A percentile compares a stretch with the other conserved stretches of the same genome.
Evolutionary conservation across 2,113 vertebrate species (phyloP).

Genomic region (Pteropus alecto): DNA sequence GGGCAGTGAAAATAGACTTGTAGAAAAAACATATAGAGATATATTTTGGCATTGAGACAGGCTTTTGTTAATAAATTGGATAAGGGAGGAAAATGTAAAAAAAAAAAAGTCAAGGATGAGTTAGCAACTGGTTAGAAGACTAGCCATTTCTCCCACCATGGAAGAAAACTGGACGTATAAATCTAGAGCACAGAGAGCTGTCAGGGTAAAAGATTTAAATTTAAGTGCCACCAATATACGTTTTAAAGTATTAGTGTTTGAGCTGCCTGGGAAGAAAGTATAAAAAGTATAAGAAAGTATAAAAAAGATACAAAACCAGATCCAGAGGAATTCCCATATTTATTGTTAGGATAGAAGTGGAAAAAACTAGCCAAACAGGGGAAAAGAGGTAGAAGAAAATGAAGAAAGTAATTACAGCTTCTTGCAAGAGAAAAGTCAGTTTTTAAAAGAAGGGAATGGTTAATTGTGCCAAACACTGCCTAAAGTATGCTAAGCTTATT

Average conservation of each 20-base stretch:
- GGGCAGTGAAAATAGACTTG: not conserved
- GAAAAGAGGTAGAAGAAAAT: not conserved
- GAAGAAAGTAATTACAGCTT: not conserved
- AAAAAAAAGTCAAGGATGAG: not conserved
- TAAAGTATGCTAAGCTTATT: not conserved
- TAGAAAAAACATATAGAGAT: not conserved
- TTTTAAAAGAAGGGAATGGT: not conserved
- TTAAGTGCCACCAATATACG: not conserved
- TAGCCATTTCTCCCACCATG: not conserved
- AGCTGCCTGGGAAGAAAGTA: not conserved
- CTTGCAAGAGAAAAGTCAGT: not conserved
- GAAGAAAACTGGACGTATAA: not conserved
- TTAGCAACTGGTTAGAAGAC: not conserved
- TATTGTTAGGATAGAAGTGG: constrained; percentile 24
- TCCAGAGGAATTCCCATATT: not conserved
- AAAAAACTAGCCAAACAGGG: not conserved
- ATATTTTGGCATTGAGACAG: not conserved
- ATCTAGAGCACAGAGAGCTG: not conserved
- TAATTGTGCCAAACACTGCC: not conserved
- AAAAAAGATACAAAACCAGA: not conserved
- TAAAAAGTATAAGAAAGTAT: not conserved
- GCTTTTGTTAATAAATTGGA: not conserved
- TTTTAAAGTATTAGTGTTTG: not conserved
- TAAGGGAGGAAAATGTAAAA: not conserved
- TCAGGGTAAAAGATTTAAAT: not conserved